Conservation (phyloP, 2,797 vertebrate species). For the Malurus splendens region DNA sequence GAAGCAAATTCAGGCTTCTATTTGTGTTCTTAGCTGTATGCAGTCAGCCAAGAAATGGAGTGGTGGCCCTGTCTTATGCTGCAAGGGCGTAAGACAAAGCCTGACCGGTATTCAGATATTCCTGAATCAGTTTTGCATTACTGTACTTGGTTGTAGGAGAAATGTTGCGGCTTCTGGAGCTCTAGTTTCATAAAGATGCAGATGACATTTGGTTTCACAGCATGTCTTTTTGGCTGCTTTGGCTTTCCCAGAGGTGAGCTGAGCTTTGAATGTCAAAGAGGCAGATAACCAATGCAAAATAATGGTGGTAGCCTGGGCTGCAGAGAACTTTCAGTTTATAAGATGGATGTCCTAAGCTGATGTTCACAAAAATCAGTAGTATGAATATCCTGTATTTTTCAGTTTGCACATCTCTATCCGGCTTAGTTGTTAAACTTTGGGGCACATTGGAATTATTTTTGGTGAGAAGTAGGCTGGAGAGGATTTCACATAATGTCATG, state of each 20-base stretch:
- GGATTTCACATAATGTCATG: background rate
- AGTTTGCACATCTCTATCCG: background rate
- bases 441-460: background rate
- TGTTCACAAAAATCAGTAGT: background rate
- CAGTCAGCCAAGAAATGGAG: background rate
- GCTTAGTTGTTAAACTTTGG: background rate
- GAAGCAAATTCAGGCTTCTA: background rate
- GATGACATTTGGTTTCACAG: background rate
- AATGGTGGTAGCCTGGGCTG: background rate
- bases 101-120: background rate
- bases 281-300: background rate
- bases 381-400: background rate
- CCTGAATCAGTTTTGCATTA: background rate
- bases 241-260: background rate
- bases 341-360: background rate
- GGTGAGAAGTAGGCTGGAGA: background rate
- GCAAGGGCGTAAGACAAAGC: background rate
- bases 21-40: background rate
- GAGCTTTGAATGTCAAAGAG: background rate
- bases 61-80: fast-evolving
- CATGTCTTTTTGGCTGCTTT: background rate
- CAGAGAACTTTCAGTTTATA: background rate
- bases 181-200: background rate
- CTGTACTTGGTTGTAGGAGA: background rate
- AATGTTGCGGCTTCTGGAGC: background rate